These are phyloP conservation scores for Marisa cornuarietis DNA, from an alignment of 1,140 invertebrate species.

Conservation along the genomic window DNA sequence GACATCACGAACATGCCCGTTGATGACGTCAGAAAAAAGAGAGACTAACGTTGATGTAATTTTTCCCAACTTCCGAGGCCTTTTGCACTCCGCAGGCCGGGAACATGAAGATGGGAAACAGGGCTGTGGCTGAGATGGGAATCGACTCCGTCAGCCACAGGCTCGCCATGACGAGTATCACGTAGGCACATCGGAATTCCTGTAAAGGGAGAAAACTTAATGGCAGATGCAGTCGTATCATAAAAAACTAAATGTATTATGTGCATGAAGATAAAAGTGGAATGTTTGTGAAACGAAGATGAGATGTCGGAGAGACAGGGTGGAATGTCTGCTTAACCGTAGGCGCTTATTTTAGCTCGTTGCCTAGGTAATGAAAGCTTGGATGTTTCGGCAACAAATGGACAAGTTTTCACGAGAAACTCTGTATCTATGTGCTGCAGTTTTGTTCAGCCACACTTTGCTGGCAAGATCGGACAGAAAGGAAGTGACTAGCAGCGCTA, in stretches of 20 bases:
- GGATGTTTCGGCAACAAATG: background rate
- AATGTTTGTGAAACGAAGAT: background rate
- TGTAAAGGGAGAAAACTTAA: constrained; percentile 22
- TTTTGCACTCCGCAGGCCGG: constrained; percentile 69
- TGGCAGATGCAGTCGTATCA: background rate
- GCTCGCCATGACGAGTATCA: constrained; percentile 81
- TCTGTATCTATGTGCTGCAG: background rate
- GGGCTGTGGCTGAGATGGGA: constrained; percentile 82
- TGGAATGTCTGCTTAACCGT: no score
- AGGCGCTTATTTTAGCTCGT: no score
- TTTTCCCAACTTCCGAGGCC: constrained; percentile 48
- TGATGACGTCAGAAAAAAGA: background rate
- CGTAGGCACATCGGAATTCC: constrained; percentile 75
- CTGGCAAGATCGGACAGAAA: no score
- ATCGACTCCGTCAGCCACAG: constrained; percentile 86
- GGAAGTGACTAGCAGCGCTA: no score
- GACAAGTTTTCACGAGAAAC: no score
- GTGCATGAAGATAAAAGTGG: background rate
- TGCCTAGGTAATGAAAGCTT: background rate
- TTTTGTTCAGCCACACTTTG: background rate
- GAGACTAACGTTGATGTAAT: constrained; percentile 36
- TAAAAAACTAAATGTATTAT: background rate
- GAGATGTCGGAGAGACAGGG: background rate
- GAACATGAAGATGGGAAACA: constrained; percentile 84
- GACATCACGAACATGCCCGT: no score